A percentile compares a stretch with the other conserved stretches of the same genome.
These are phyloP conservation scores for Hirtodrosophila alboralis DNA, from an alignment of 2,888 invertebrate genomes.

Conservation along the genomic window DNA sequence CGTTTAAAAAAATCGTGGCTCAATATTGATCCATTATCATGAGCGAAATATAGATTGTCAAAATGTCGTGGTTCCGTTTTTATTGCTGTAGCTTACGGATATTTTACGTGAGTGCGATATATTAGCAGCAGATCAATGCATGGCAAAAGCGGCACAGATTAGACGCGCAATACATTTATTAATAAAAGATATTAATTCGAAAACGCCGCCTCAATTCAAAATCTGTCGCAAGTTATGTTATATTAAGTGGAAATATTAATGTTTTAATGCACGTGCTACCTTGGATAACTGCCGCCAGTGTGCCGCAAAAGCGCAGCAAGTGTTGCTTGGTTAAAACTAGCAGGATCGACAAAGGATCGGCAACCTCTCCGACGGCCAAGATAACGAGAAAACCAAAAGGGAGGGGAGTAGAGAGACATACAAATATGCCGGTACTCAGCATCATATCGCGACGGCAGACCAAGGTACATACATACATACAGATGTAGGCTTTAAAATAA, in stretches of 20 bases:
- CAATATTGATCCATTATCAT: background rate
- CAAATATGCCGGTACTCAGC: constrained; percentile 45
- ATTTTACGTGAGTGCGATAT: background rate
- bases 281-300: constrained; percentile 42
- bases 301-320: constrained; percentile 50
- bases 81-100: constrained; percentile 10
- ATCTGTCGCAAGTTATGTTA: too few species aligned
- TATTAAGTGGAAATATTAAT: constrained; percentile 7
- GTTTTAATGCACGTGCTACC: constrained; percentile 32
- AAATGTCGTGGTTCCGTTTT: constrained; percentile 8
- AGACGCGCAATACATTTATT: background rate
- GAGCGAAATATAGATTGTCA: background rate
- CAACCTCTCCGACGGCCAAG: background rate
- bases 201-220: too few species aligned
- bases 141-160: background rate
- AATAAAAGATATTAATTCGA: constrained; percentile 1
- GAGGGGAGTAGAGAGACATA: background rate
- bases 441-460: constrained; percentile 30
- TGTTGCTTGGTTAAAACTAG: constrained; percentile 13
- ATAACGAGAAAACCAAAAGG: constrained; percentile 1
- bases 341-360: constrained; percentile 5
- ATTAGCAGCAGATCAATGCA: background rate
- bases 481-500: too few species aligned
- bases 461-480: constrained; percentile 22
- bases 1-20: background rate